A percentile compares a stretch with the other conserved stretches of the same genome.
These are phyloP conservation scores for Caenorhabditis angaria DNA, from an alignment of 2,888 invertebrate species.

Conservation along the genomic window DNA sequence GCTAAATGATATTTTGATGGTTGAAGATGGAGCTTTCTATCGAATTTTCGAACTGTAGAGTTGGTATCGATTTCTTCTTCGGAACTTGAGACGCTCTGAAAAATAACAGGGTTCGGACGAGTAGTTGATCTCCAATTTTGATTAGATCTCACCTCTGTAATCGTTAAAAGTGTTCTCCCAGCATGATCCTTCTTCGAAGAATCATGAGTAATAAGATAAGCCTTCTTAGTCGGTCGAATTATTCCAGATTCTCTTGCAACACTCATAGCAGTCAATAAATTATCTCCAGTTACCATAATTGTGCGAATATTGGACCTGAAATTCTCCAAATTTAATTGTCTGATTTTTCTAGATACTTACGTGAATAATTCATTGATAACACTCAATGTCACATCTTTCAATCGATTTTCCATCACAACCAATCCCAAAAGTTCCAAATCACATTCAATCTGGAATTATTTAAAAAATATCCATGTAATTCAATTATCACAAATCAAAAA, in stretches of 20 bases:
- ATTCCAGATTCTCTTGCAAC: constrained; percentile 85
- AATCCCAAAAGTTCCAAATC: constrained; percentile 83
- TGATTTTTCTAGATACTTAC: constrained; percentile 13
- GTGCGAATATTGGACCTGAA: constrained; percentile 81
- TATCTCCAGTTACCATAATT: constrained; percentile 93
- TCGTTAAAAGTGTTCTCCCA: constrained; percentile 37
- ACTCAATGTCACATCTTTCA: constrained; percentile 76
- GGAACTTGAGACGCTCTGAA: constrained; percentile 40
- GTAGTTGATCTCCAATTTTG: background rate
- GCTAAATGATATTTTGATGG: constrained; percentile 42
- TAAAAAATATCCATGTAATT: constrained; percentile 5
- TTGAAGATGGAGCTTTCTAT: constrained; percentile 12
- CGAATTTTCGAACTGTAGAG: constrained; percentile 30
- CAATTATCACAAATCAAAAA: background rate
- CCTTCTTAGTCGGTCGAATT: constrained; percentile 61
- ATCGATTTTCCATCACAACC: constrained; percentile 90
- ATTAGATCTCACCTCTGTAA: constrained; percentile 25
- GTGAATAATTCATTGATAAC: constrained; percentile 72
- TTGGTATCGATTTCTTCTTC: constrained; percentile 23
- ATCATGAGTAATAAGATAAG: constrained; percentile 51
- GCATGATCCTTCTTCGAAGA: constrained; percentile 29
- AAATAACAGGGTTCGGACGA: background rate
- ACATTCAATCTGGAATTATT: constrained; percentile 64
- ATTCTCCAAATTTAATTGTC: background rate
- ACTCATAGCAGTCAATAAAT: constrained; percentile 89